Evolutionary conservation across 2,888 invertebrate species (phyloP), one percentile per base, ranked within the genome.

Genomic region (Amiota minor): DNA sequence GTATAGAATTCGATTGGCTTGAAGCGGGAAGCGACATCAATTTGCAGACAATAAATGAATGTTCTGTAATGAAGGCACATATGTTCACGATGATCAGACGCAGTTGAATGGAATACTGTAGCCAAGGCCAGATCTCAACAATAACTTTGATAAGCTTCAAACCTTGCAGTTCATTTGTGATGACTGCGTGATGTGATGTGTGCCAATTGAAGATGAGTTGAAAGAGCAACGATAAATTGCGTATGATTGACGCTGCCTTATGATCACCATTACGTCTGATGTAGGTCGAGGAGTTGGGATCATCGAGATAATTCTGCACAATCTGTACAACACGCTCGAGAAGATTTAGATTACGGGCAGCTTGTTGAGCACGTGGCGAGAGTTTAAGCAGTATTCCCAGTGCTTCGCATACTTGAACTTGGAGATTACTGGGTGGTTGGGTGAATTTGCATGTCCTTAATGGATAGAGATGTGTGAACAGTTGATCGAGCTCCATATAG

Each of bases 91-190:
- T 79, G 8, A 83, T 73, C 9, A 78, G 73, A 56, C 86, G 87
- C 1, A 90, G 78, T 10, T 84, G 79, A 1, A 70, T 68, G n/a
- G 89, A 89, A 59, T 89, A 85, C 10, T 80, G 81, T 9, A 87
- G 74, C 90, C 90, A 90, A 1, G 89, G 86, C 90, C 90, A 90
- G 1, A 88, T 70, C 49, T 84, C 80, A 2, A 88, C 73, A 1
- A 87, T 55, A 2, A 87, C 71, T 49, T 83, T 85, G 1, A 83
- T 76, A 1, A 88, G 64, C 2, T 80, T 73, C 9, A 70, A 11
- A 3, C 85, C 85, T 68, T 86, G 79, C 0, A 69, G 35, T 23
- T 87, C 78, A 47, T 89, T 83, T 0, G 75, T 80, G 11, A 89
- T 81, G 2, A 82, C 76, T 35, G 85, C 80, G 16, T 79, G 75